phyloP scores from a whole-genome alignment of 35 echinoderm and acorn worm genomes.

The Heliocidaris tuberculata region DNA sequence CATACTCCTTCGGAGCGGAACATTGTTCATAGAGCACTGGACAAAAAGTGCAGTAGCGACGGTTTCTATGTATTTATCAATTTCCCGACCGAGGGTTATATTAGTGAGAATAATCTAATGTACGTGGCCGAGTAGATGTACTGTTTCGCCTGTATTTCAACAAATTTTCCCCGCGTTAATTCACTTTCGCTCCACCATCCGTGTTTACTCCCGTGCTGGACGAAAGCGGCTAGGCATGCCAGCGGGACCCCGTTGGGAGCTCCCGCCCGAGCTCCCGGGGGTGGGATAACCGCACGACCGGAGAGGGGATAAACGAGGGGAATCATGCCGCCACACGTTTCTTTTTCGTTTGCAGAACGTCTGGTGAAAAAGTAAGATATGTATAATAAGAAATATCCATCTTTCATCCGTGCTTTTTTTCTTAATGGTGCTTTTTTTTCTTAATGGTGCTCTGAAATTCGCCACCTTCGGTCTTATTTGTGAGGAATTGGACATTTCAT shows the following conservation, averaged over 20 bases:
- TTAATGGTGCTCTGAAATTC: background rate
- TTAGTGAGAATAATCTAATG: slow-evolving; percentile 36
- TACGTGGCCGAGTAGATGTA: slow-evolving; percentile 29
- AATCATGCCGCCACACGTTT: slow-evolving; percentile 31
- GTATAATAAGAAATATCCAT: background rate
- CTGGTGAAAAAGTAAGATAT: background rate
- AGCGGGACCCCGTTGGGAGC: slow-evolving; percentile 31
- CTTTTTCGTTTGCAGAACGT: slow-evolving; percentile 39
- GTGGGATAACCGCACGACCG: slow-evolving; percentile 40
- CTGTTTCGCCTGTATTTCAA: background rate
- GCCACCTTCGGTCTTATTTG: background rate
- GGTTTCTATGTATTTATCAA: slow-evolving; percentile 19
- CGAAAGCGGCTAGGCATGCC: slow-evolving; percentile 16
- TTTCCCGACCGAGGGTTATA: slow-evolving; percentile 20
- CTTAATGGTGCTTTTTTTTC: background rate
- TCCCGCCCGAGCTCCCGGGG: background rate
- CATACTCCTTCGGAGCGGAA: background rate
- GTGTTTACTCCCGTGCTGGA: background rate
- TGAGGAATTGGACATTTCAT: background rate
- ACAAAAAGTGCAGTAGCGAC: background rate
- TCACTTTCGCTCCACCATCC: slow-evolving; percentile 27
- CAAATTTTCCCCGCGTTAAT: background rate
- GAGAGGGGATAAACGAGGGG: slow-evolving; percentile 2
- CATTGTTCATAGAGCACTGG: background rate
- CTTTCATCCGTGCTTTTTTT: background rate